Percentiles rank a stretch among this genome's conserved stretches.
Conservation (phyloP, 2,113 vertebrate genomes). For the Eublepharis macularius region DNA sequence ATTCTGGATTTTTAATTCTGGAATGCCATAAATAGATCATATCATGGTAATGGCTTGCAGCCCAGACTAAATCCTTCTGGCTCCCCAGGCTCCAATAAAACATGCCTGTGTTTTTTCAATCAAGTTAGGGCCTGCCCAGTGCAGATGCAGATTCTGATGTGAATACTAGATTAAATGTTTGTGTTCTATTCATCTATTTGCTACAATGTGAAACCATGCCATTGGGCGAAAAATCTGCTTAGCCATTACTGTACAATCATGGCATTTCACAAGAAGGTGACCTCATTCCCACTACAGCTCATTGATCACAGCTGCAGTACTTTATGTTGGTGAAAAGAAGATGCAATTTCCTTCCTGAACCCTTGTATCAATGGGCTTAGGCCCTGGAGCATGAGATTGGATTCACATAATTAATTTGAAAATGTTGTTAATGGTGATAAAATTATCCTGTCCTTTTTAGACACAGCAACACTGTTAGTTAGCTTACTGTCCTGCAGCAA, state of each 20-base stretch:
- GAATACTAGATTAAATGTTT: too few species aligned
- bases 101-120: too few species aligned
- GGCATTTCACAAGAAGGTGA: conserved; percentile 27
- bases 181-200: neutral
- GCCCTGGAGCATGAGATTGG: conserved; percentile 8
- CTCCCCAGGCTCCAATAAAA: too few species aligned
- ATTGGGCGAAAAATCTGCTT: conserved; percentile 11
- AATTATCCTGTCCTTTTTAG: conserved; percentile 26
- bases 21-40: too few species aligned
- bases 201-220: neutral
- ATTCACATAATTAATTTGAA: conserved; percentile 1
- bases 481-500: neutral
- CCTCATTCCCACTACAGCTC: conserved; percentile 15
- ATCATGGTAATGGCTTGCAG: too few species aligned
- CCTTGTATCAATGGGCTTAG: conserved; percentile 9
- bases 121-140: too few species aligned
- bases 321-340: neutral
- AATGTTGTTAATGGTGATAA: conserved; percentile 2
- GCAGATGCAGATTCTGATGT: too few species aligned
- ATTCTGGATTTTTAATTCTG: too few species aligned
- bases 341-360: neutral
- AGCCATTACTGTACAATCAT: neutral
- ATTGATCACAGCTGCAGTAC: neutral
- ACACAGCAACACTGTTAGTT: neutral
- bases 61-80: too few species aligned